Evolutionary conservation across 2,797 vertebrate genomes (phyloP).

Genomic region (Halcyon leucocephala): DNA sequence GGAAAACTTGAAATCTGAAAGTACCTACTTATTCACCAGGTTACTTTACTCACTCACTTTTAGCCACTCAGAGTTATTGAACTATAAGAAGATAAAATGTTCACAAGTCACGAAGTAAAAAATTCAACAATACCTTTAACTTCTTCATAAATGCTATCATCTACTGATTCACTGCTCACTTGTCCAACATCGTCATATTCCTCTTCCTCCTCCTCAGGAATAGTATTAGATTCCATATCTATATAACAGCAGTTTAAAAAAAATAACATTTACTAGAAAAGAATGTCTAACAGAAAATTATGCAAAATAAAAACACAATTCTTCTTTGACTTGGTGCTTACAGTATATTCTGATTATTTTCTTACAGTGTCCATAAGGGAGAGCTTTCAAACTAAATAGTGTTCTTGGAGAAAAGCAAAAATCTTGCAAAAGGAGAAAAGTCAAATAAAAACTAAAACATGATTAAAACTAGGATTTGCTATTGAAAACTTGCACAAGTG

Average conservation of each 20-base stretch:
- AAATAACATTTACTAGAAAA: neutral
- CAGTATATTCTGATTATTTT: neutral
- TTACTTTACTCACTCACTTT: neutral
- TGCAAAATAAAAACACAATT: neutral
- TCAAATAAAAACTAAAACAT: neutral
- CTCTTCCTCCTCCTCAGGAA: conserved; percentile 88
- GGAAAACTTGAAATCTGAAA: neutral
- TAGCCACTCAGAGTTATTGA: neutral
- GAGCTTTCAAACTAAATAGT: neutral
- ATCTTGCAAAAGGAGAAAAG: neutral
- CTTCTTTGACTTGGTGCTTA: neutral
- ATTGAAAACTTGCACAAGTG: neutral
- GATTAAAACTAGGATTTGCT: neutral
- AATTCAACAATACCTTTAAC: conserved; percentile 86
- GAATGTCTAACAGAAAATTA: neutral
- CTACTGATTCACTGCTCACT: conserved; percentile 44
- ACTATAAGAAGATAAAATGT: neutral
- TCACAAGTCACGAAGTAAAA: neutral
- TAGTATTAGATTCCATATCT: conserved; percentile 87
- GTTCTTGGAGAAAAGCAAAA: neutral
- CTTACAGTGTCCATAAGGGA: neutral
- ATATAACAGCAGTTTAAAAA: neutral
- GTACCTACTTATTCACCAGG: neutral
- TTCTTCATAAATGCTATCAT: conserved; percentile 94
- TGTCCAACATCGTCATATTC: conserved; percentile 87